A percentile compares a stretch with the other conserved stretches of the same genome.
Evolutionary conservation across 2,888 invertebrate genomes (phyloP).

Genomic region (Mesoligia furuncula): DNA sequence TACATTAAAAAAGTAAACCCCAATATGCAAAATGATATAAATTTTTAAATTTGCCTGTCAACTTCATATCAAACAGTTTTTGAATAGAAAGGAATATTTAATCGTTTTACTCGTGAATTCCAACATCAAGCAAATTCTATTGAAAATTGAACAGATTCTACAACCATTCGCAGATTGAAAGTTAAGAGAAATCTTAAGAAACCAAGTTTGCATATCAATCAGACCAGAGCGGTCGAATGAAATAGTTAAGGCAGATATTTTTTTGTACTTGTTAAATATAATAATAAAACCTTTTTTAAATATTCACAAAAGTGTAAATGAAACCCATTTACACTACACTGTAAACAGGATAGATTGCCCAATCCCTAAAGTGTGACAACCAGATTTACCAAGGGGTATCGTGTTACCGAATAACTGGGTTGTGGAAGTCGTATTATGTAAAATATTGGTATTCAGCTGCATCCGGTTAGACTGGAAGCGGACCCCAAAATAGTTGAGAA

Average conservation of each 20-base stretch:
- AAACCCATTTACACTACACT: background rate
- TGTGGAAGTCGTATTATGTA: background rate
- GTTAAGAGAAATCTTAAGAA: constrained; percentile 37
- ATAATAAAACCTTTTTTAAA: background rate
- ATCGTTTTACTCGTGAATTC: constrained; percentile 4
- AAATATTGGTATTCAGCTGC: background rate
- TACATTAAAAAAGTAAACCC: too few species aligned
- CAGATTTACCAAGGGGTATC: background rate
- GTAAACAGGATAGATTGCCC: background rate
- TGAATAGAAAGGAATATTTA: constrained; percentile 19
- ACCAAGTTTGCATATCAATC: constrained; percentile 51
- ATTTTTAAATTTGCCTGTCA: background rate
- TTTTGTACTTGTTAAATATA: background rate
- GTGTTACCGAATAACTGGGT: too few species aligned
- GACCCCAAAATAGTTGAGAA: background rate
- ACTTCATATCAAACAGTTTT: background rate
- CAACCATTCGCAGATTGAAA: constrained; percentile 49
- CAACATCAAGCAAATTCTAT: constrained; percentile 10
- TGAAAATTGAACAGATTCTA: constrained; percentile 33
- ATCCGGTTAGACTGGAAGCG: background rate
- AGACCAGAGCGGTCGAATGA: constrained; percentile 18
- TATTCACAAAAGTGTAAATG: background rate
- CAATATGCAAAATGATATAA: background rate
- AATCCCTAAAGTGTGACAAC: background rate
- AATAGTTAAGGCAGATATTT: constrained; percentile 6